phyloP scores from a whole-genome alignment of 2,888 invertebrate species.

The Calephelis perditalis region DNA sequence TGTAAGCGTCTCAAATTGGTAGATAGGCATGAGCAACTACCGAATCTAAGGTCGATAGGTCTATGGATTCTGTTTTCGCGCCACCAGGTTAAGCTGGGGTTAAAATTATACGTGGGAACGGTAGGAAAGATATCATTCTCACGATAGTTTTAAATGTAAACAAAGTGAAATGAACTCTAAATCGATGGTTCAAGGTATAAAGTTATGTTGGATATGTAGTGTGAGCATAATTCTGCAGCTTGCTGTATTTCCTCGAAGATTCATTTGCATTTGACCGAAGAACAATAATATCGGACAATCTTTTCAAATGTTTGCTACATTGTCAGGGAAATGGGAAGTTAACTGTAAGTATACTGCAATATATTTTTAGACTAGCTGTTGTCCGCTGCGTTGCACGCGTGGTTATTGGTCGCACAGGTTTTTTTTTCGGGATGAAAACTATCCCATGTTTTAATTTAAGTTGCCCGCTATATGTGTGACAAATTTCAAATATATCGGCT shows the following conservation, averaged over 20 bases:
- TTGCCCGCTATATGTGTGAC: no score
- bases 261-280: constrained; percentile 49
- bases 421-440: no score
- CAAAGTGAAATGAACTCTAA: constrained; percentile 17
- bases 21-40: constrained; percentile 20
- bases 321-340: constrained; percentile 17
- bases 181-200: constrained; percentile 8
- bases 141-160: constrained; percentile 35
- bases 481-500: no score
- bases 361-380: not conserved
- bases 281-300: constrained; percentile 49
- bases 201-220: constrained; percentile 14
- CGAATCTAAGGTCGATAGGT: constrained; percentile 33
- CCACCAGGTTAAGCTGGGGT: constrained; percentile 55
- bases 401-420: no score
- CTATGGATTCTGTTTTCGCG: constrained; percentile 44
- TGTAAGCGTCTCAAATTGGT: constrained; percentile 18
- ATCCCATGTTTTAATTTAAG: no score
- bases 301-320: constrained; percentile 23
- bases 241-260: constrained; percentile 31
- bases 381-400: no score
- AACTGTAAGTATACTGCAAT: constrained; percentile 13
- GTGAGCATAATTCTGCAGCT: constrained; percentile 10
- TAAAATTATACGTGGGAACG: constrained; percentile 57
- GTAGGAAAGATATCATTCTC: constrained; percentile 47